A percentile compares a stretch with the other conserved stretches of the same genome.
Evolutionary conservation across 2,797 vertebrate genomes (phyloP).

Genomic region (Paramormyrops hopkinsi): DNA sequence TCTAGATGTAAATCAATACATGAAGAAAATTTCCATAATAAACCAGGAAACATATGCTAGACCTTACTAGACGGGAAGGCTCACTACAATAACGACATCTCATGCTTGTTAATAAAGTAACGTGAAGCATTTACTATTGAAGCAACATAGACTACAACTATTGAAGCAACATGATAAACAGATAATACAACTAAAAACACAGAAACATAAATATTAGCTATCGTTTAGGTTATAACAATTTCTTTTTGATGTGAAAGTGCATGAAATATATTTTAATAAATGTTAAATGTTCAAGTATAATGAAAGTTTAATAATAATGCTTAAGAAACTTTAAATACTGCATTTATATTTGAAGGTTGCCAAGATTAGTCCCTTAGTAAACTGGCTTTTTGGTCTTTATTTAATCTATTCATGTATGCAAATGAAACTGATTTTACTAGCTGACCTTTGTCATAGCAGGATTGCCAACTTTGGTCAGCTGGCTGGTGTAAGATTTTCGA

Average conservation of each 20-base stretch:
- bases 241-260: not conserved
- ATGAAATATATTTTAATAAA: not conserved
- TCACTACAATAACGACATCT: not conserved
- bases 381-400: not conserved
- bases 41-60: not conserved
- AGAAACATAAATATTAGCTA: not conserved
- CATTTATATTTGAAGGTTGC: not conserved
- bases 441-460: not conserved
- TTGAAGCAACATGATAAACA: not conserved
- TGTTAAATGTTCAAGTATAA: not conserved
- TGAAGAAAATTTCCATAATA: not conserved
- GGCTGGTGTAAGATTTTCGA: not conserved
- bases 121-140: not conserved
- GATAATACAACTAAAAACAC: not conserved
- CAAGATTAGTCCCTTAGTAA: not conserved
- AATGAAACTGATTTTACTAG: constrained; percentile 10
- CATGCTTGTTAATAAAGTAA: not conserved
- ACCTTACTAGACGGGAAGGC: not conserved
- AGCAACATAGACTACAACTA: not conserved
- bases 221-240: not conserved
- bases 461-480: not conserved
- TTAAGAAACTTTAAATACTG: not conserved
- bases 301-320: not conserved
- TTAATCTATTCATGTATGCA: not conserved
- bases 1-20: not conserved